phyloP scores from a whole-genome alignment of 2,888 invertebrate species.

The Gymnocheta viridis region DNA sequence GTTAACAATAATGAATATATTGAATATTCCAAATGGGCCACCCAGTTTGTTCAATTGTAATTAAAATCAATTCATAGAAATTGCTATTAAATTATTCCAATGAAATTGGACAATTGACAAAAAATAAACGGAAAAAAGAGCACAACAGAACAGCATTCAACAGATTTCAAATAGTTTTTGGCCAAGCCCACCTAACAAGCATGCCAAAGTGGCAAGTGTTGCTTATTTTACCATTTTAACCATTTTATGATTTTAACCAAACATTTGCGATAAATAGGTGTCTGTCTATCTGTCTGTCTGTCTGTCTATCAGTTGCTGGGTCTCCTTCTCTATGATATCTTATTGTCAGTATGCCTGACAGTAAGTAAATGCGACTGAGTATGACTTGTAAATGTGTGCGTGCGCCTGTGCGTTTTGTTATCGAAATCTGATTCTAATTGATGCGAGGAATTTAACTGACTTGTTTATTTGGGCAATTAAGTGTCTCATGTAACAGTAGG shows the following conservation, averaged over 20 bases:
- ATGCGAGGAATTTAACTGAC: slow-evolving; percentile 55
- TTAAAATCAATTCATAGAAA: slow-evolving; percentile 63
- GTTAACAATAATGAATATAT: slow-evolving; percentile 31
- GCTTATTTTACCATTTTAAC: slow-evolving; percentile 52
- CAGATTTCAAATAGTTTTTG: slow-evolving; percentile 41
- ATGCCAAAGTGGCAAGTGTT: slow-evolving; percentile 69
- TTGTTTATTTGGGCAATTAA: slow-evolving; percentile 59
- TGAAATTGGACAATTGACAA: slow-evolving; percentile 21
- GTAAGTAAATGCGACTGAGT: background rate
- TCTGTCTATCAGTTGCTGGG: background rate
- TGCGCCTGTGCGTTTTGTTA: slow-evolving; percentile 36
- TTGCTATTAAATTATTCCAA: slow-evolving; percentile 35
- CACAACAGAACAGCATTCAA: slow-evolving; percentile 16
- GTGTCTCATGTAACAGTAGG: slow-evolving; percentile 58
- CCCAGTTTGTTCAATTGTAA: slow-evolving; percentile 53
- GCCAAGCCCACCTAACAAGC: slow-evolving; percentile 69
- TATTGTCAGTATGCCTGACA: background rate
- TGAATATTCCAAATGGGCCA: slow-evolving; percentile 67
- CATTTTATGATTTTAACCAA: slow-evolving; percentile 56
- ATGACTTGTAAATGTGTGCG: background rate
- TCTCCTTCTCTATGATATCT: slow-evolving; percentile 8
- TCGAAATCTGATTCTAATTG: slow-evolving; percentile 69
- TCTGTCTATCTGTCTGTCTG: background rate
- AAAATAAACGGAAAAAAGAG: background rate
- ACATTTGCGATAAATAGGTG: slow-evolving; percentile 66